Percentiles rank a stretch among this genome's conserved stretches.
Conservation (phyloP, 2,113 vertebrate species). For the Lampris megalopsis region DNA sequence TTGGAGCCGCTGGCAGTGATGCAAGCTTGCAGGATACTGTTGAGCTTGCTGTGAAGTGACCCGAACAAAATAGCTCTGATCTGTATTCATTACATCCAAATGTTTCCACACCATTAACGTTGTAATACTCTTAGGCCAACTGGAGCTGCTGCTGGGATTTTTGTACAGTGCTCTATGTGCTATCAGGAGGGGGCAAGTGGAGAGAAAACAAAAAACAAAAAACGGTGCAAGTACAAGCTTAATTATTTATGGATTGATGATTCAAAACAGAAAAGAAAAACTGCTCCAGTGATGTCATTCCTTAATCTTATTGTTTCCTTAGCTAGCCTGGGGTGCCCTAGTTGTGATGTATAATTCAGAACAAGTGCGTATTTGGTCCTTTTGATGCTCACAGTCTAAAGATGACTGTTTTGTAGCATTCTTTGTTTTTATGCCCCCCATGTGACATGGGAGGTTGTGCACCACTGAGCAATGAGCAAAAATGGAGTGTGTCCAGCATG, state of each 20-base stretch:
- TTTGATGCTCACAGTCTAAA: conserved; percentile 41
- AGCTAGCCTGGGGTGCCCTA: conserved; percentile 23
- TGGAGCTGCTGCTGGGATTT: conserved; percentile 50
- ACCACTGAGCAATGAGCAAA: conserved; percentile 55
- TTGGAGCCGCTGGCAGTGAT: conserved; percentile 55
- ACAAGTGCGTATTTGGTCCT: conserved; percentile 46
- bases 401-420: conserved; percentile 42
- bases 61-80: conserved; percentile 67
- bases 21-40: conserved; percentile 66
- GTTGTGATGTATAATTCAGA: conserved; percentile 61
- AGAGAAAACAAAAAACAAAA: background rate
- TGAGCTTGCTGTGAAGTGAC: conserved; percentile 75
- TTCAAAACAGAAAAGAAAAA: conserved; percentile 38
- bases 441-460: conserved; percentile 54
- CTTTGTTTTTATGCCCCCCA: conserved; percentile 24
- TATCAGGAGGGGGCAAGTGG: conserved; percentile 22
- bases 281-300: conserved; percentile 42
- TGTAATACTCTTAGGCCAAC: conserved; percentile 64
- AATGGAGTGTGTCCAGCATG: conserved; percentile 58
- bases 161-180: conserved; percentile 21
- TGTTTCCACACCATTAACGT: conserved; percentile 74
- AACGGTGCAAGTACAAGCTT: conserved; percentile 19
- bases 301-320: conserved; percentile 32
- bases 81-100: conserved; percentile 77
- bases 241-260: conserved; percentile 53